A percentile compares a stretch with the other conserved stretches of the same genome.
Evolutionary conservation across 2,113 vertebrate species (phyloP).

Genomic region (Hippolais icterina): DNA sequence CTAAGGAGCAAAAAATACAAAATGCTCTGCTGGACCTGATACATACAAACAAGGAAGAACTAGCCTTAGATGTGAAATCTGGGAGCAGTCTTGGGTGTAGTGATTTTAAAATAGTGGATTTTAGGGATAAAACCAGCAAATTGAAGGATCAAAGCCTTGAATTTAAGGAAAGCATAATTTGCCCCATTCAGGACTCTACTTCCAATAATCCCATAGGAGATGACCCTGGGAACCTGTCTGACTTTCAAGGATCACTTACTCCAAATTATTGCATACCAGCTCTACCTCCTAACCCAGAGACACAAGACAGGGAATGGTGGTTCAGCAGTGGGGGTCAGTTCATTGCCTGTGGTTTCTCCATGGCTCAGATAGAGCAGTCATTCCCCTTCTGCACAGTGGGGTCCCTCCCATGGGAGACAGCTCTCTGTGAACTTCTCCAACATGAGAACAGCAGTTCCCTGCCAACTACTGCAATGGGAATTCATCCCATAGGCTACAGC

Average conservation of each 20-base stretch:
- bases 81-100: background rate
- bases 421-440: too few relatives aligned
- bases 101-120: background rate
- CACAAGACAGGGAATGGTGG: background rate
- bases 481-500: background rate
- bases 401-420: background rate
- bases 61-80: background rate
- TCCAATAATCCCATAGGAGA: background rate
- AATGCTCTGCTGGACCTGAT: background rate
- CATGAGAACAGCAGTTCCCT: background rate
- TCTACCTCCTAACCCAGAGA: background rate
- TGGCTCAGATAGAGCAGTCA: fast-evolving
- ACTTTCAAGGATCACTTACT: background rate
- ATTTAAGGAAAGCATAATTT: background rate
- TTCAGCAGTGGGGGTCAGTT: too few relatives aligned
- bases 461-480: fast-evolving
- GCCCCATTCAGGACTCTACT: background rate
- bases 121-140: background rate
- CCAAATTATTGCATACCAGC: background rate
- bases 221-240: background rate
- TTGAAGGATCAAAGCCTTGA: background rate
- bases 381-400: fast-evolving
- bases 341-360: background rate
- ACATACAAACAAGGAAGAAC: background rate
- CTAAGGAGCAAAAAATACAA: background rate